These are phyloP conservation scores for Styela plicata DNA, from an alignment of 23 tunicate species.

Conservation along the genomic window DNA sequence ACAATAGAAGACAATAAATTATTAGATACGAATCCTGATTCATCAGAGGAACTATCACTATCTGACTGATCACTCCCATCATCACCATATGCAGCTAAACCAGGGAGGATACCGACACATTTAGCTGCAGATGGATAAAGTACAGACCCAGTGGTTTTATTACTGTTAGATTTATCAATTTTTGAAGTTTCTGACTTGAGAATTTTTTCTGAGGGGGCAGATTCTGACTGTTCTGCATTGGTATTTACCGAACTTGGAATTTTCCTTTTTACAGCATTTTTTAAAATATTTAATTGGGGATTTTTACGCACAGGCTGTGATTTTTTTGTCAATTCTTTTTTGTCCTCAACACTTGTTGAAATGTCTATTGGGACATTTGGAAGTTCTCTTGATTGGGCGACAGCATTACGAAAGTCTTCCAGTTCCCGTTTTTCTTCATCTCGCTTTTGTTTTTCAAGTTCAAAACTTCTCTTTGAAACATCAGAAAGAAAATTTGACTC, in stretches of 20 bases:
- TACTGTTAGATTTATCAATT: background rate
- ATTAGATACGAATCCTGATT: conserved; percentile 1
- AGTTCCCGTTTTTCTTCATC: conserved; percentile 59
- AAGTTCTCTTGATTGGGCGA: conserved; percentile 24
- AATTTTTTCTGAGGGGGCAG: background rate
- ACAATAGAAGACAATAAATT: conserved; percentile 30
- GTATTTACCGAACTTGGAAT: background rate
- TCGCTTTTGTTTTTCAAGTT: conserved; percentile 53
- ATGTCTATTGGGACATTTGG: conserved; percentile 14
- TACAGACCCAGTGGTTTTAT: background rate
- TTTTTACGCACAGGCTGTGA: conserved; percentile 1
- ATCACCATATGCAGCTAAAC: conserved; percentile 43
- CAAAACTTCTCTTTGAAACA: conserved; percentile 36
- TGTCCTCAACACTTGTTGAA: background rate
- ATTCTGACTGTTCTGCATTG: background rate
- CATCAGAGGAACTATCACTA: conserved; percentile 19
- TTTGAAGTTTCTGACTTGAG: background rate
- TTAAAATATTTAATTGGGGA: conserved; percentile 14
- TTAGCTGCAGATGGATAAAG: conserved; percentile 51
- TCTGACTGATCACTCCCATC: conserved; percentile 21
- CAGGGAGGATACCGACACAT: conserved; percentile 52
- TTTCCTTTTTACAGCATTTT: conserved; percentile 40
- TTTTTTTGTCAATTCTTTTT: conserved; percentile 1
- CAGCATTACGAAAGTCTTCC: conserved; percentile 55
- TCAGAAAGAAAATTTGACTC: conserved; percentile 62